phyloP scores from a whole-genome alignment of 2,797 vertebrate species.

The Ateles fusciceps region DNA sequence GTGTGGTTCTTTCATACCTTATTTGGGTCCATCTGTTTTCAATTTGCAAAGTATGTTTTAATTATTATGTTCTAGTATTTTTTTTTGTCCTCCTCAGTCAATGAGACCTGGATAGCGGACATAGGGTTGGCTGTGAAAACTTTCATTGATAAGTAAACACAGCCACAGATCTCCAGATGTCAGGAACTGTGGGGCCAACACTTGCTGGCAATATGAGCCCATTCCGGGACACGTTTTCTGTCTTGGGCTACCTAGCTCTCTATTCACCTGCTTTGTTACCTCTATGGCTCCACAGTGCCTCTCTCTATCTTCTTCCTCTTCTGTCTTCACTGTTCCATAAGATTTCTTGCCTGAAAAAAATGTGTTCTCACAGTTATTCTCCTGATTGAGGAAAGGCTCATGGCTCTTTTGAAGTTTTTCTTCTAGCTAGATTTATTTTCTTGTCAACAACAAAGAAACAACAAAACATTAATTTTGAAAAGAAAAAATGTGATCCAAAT shows the following conservation, averaged over 20 bases:
- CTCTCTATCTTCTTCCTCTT: neutral
- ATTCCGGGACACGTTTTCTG: neutral
- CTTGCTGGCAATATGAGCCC: too few species aligned
- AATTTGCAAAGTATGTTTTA: neutral
- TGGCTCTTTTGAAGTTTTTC: neutral
- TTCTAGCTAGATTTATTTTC: neutral
- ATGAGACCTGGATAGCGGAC: neutral
- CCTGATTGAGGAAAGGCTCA: neutral
- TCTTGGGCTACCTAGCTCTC: too few species aligned
- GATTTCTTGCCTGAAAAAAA: neutral
- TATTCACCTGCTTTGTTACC: neutral
- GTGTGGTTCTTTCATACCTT: neutral
- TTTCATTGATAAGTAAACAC: neutral
- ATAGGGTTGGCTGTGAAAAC: neutral
- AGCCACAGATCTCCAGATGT: neutral
- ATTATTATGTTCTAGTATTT: neutral
- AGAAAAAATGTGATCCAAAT: neutral
- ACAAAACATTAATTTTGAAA: neutral
- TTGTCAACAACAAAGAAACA: neutral
- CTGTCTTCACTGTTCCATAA: neutral
- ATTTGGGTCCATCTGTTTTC: neutral
- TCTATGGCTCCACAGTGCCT: neutral
- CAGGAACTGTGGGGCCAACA: neutral
- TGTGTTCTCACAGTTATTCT: neutral
- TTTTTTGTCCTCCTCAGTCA: too few species aligned